Base-by-base conservation (phyloP, 2,797 vertebrate genomes). In the Malurus splendens region DNA sequence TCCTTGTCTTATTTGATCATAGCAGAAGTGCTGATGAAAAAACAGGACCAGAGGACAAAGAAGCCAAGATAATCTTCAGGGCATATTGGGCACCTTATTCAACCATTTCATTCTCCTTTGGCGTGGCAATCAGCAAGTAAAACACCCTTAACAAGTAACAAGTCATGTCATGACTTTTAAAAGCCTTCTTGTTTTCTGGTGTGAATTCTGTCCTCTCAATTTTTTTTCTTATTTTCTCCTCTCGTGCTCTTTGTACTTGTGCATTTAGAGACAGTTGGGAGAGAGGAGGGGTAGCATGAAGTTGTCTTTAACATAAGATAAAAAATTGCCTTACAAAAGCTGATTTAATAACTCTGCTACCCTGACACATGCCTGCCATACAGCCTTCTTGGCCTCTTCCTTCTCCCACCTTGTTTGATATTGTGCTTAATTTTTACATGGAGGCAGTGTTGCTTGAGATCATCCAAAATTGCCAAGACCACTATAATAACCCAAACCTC, bases 81-180 rank as follows among this genome's bases (percentile, higher is more conserved):
- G 25, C 0, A 1, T 30, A 15, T 3, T 45, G 38, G n/a, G 24
- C 23, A 36, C 27, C 5, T 68, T 74, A 47, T 32, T 18, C 0
- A 5, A 51, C 20, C 55, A 5, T 81, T 82, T 48, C 0, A 0
- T 66, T 71, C 67, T 82, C n/a, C 18, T 85, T 59, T 80, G 41
- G 20, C 9, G 6, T 60, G 54, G 12, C 42, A 68, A 11, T 85
- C 33, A 44, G 28, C 38, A 39, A 47, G 20, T 38, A n/a, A 38
- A 32, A 27, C 24, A 52, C 3, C 6, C 13, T 18, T 38, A 38
- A 62, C 0, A n/a, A n/a, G 0, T 54, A 76, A 60, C 23, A 50
- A 70, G 17, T 18, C 24, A 20, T 59, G 18, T 65, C 24, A 1
- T 61, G 57, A 45, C 15, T 89, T 71, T 22, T 20, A 54, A 92